A percentile compares a stretch with the other conserved stretches of the same genome.
phyloP scores from a whole-genome alignment of 2,888 invertebrate genomes.

The Psylliodes chrysocephalus region DNA sequence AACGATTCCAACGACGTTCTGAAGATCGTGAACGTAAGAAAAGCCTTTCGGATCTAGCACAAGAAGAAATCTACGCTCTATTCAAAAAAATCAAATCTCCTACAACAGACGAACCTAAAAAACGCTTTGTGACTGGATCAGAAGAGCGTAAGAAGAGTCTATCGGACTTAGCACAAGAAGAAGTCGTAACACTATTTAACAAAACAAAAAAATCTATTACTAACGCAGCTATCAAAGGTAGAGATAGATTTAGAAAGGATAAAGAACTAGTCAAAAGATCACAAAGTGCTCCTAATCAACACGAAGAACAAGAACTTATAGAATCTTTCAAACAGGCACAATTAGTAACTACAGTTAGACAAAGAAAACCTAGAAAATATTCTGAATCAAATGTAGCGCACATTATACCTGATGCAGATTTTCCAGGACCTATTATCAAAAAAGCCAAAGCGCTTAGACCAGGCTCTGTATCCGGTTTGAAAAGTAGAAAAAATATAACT shows the following conservation, averaged over 20 bases:
- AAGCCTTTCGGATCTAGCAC: slow-evolving; percentile 54
- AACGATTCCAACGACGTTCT: not conserved
- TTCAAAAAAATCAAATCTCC: slow-evolving; percentile 59
- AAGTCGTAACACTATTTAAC: slow-evolving; percentile 55
- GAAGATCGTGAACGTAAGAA: slow-evolving; percentile 35
- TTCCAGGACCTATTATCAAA: slow-evolving; percentile 15
- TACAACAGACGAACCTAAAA: slow-evolving; percentile 27
- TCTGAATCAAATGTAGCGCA: slow-evolving; percentile 51
- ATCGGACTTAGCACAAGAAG: slow-evolving; percentile 55
- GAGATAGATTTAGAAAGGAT: slow-evolving; percentile 52
- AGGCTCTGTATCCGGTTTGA: slow-evolving; percentile 54
- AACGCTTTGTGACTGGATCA: slow-evolving; percentile 1
- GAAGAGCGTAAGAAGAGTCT: slow-evolving; percentile 48
- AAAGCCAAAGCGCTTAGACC: slow-evolving; percentile 53
- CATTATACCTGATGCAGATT: slow-evolving; percentile 49
- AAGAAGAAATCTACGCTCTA: slow-evolving; percentile 55
- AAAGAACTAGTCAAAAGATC: slow-evolving; percentile 65
- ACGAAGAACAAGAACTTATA: slow-evolving; percentile 70
- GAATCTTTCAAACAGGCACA: slow-evolving; percentile 66
- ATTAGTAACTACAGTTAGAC: slow-evolving; percentile 60
- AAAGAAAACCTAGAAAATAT: slow-evolving; percentile 48
- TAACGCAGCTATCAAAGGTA: slow-evolving; percentile 51
- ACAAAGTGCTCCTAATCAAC: slow-evolving; percentile 68
- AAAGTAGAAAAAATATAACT: slow-evolving; percentile 54
- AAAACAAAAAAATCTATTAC: slow-evolving; percentile 59